phyloP scores from a whole-genome alignment of 2,113 vertebrate species.

The Eudorcas thomsonii region DNA sequence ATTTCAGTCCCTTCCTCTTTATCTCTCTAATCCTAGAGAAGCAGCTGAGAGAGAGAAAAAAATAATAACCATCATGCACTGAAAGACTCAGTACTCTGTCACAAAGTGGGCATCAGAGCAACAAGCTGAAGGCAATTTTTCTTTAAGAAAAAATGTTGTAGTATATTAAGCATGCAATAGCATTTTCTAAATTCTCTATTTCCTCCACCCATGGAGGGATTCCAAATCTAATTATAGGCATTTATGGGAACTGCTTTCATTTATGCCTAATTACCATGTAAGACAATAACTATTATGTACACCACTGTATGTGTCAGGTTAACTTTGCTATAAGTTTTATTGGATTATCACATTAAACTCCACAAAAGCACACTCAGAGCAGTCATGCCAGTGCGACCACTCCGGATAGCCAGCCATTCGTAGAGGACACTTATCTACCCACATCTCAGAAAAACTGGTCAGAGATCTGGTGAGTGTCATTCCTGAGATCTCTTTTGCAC shows the following conservation, averaged over 20 bases:
- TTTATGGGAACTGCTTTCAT: slow-evolving; percentile 2
- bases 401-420: not conserved
- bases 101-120: not conserved
- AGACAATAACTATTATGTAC: not conserved
- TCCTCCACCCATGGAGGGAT: slow-evolving; percentile 5
- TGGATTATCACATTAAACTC: not conserved
- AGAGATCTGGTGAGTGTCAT: not conserved
- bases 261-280: not conserved
- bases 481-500: not conserved
- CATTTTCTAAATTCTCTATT: not conserved
- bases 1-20: not conserved
- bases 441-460: not conserved
- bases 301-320: not conserved
- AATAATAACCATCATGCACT: not conserved
- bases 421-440: not conserved
- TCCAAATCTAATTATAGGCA: slow-evolving; percentile 46
- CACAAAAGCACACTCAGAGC: not conserved
- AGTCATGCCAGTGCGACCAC: not conserved
- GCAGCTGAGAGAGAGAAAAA: not conserved
- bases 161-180: not conserved
- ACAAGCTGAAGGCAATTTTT: not conserved
- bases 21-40: not conserved
- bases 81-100: not conserved
- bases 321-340: not conserved
- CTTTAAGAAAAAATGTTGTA: slow-evolving; percentile 6